phyloP scores from a whole-genome alignment of 2,113 vertebrate species.

The Paramisgurnus dabryanus region DNA sequence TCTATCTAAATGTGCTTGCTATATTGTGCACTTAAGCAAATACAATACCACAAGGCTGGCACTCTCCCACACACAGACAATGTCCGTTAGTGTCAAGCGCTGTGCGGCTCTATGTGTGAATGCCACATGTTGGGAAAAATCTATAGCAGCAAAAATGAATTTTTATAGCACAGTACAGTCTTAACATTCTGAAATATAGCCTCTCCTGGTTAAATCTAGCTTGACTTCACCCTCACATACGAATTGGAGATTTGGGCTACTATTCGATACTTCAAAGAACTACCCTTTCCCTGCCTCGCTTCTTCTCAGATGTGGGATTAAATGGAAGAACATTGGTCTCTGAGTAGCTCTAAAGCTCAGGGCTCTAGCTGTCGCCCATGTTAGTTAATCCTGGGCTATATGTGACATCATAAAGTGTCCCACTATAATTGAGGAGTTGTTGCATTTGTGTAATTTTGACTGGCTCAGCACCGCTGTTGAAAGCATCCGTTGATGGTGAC shows the following conservation, averaged over 20 bases:
- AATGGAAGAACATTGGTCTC: conserved; percentile 41
- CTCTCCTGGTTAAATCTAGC: not conserved
- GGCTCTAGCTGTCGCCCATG: conserved; percentile 35
- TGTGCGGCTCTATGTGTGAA: conserved; percentile 2
- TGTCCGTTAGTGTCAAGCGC: not conserved
- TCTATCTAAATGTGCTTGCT: not conserved
- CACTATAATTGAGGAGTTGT: conserved; percentile 32
- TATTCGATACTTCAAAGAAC: conserved; percentile 28
- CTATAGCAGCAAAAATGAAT: not conserved
- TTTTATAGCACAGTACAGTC: not conserved
- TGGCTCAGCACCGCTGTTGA: conserved; percentile 32
- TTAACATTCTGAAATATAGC: not conserved
- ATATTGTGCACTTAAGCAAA: conserved; percentile 33
- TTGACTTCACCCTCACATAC: not conserved
- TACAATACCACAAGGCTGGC: conserved; percentile 8
- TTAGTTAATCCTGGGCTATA: conserved; percentile 30
- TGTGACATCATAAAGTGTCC: conserved; percentile 29
- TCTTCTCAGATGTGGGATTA: conserved; percentile 39
- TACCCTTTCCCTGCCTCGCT: conserved; percentile 28
- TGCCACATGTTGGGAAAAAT: not conserved
- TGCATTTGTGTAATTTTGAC: conserved; percentile 30
- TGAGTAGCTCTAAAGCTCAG: conserved; percentile 34
- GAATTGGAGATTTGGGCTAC: not conserved
- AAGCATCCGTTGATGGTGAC: conserved; percentile 31
- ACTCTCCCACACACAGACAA: conserved; percentile 9